Percentiles rank a stretch among this genome's conserved stretches.
Evolutionary conservation across 2,888 invertebrate species (phyloP).

Genomic region (Xylocampa areola): DNA sequence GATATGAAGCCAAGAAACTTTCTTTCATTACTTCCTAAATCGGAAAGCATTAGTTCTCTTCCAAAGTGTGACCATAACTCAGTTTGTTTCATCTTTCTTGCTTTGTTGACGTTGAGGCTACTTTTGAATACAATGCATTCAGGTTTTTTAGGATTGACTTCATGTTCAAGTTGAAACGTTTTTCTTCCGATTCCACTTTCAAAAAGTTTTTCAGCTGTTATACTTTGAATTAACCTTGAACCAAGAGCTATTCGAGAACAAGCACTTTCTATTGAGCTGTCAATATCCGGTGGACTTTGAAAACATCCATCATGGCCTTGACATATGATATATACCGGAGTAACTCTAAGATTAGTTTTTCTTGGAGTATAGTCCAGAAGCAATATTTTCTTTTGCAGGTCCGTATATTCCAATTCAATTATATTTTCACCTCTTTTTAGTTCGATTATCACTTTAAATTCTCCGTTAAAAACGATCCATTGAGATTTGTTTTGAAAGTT

Average conservation of each 20-base stretch:
- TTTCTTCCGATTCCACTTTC: conserved; percentile 94
- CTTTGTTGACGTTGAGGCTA: conserved; percentile 92
- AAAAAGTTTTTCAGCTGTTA: conserved; percentile 96
- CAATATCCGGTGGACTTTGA: conserved; percentile 91
- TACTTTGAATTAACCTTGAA: conserved; percentile 94
- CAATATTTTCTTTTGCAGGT: conserved; percentile 81
- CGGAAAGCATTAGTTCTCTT: conserved; percentile 94
- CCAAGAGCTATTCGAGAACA: conserved; percentile 93
- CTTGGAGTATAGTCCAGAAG: conserved; percentile 90
- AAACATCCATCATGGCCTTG: conserved; percentile 94
- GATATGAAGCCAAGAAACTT: conserved; percentile 97
- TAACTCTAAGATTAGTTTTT: conserved; percentile 90
- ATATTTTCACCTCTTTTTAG: conserved; percentile 91
- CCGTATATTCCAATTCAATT: conserved; percentile 90
- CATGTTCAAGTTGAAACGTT: conserved; percentile 94
- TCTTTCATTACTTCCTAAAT: conserved; percentile 91
- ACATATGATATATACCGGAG: conserved; percentile 96
- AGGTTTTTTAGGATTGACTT: conserved; percentile 88
- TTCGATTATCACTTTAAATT: conserved; percentile 92
- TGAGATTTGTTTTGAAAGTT: conserved; percentile 80
- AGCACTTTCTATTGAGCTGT: conserved; percentile 93
- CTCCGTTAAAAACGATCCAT: conserved; percentile 91
- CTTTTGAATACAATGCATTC: conserved; percentile 94
- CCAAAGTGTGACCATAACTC: conserved; percentile 96
- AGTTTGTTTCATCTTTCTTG: conserved; percentile 93